Percentiles rank a stretch among this genome's conserved stretches.
phyloP scores from a whole-genome alignment of 2,113 vertebrate genomes.

The Buteo buteo region DNA sequence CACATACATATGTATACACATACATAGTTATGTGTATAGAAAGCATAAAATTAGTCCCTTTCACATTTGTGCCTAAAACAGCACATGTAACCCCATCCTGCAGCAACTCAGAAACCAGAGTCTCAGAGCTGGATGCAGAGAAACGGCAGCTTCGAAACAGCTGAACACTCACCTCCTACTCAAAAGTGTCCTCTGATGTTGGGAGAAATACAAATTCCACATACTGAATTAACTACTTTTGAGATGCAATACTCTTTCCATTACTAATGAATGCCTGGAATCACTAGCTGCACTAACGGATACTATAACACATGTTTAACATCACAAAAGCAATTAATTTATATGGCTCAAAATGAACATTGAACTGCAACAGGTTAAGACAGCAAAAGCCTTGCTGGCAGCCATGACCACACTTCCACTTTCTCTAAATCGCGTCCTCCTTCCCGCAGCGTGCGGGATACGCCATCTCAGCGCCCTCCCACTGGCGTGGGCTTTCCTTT shows the following conservation, averaged over 20 bases:
- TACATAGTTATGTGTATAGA: neutral
- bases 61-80: neutral
- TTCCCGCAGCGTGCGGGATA: fast-evolving
- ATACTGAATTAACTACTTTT: neutral
- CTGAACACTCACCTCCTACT: neutral
- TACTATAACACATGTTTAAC: neutral
- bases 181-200: neutral
- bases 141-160: neutral
- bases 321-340: neutral
- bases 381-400: neutral
- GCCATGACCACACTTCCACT: neutral
- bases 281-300: neutral
- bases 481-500: neutral
- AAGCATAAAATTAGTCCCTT: neutral
- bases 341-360: neutral
- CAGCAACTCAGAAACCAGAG: neutral
- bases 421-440: neutral
- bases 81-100: neutral
- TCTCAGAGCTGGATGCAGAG: neutral
- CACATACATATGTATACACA: neutral
- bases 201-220: neutral
- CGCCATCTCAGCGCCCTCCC: neutral
- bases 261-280: neutral
- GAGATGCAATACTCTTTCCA: neutral
- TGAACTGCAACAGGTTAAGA: neutral